Evolutionary conservation across 2,113 vertebrate genomes (phyloP).

Genomic region (Callospermophilus lateralis): DNA sequence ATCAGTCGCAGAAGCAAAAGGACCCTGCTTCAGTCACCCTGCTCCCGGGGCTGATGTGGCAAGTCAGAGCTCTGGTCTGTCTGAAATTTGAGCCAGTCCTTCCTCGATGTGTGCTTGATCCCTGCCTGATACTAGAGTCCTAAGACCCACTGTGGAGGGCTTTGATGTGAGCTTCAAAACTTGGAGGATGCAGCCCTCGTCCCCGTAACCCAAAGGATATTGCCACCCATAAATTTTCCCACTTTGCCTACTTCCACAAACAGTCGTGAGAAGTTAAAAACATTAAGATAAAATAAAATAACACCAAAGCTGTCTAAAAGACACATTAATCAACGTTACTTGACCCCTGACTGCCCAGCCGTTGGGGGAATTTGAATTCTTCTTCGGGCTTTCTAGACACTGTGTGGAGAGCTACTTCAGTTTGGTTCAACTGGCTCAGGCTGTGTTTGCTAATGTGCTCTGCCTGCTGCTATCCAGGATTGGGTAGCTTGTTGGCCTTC

Average conservation of each 20-base stretch:
- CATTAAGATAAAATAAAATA: neutral
- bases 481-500: neutral
- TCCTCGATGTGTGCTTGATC: too few species aligned
- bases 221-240: neutral
- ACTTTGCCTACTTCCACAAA: neutral
- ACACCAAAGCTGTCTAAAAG: neutral
- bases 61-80: neutral
- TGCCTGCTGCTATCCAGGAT: neutral
- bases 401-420: neutral
- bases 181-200: neutral
- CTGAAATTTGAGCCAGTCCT: neutral
- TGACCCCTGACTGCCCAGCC: too few species aligned
- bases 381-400: neutral
- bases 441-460: neutral
- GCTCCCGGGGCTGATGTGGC: neutral
- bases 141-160: neutral
- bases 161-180: neutral
- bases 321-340: neutral
- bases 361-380: too few species aligned
- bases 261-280: neutral
- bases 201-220: fast-evolving
- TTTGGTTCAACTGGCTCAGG: neutral
- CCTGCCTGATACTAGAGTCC: neutral
- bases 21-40: neutral
- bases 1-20: neutral